Evolutionary conservation across 2,113 vertebrate species (phyloP), one percentile per base, ranked within the genome.

Genomic region (Chascanopsetta lugubris): DNA sequence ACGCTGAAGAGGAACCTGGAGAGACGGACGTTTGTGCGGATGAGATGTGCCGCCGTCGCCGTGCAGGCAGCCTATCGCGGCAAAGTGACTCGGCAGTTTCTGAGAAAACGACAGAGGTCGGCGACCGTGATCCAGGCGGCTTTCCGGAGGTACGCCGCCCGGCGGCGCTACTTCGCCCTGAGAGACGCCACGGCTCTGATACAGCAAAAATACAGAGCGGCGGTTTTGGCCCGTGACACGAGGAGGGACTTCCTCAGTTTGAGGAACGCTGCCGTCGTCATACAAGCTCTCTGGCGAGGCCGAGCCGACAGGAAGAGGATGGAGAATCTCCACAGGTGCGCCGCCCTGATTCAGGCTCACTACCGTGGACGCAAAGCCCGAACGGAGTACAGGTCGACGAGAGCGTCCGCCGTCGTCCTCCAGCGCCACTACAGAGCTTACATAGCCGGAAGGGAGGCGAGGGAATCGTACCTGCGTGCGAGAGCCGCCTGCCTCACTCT

Each of bases 241-340:
- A 82, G 47, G 9, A 47, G 18, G 36, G 75, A 89, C 1, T 96
- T 93, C 0, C 0, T 74, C 1, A 54, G 43, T 20, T 69, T 96
- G 1, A 77, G 55, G 29, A 47, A 17, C 0, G 86, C 92, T 0
- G 82, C 58, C 0, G 20, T 94, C 43, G 2, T 0, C 13, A 40
- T 96, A 32, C 97, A 98, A 79, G 92, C 95, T 0, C 3, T 74
- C 0, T 98, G 96, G 96, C 93, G 91, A 74, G 93, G 93, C 8
- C 88, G 55, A 82, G 40, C 43, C 0, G 85, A 81, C 22, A 92
- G 95, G 65, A 92, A 71, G 67, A 76, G 6, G 1, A 74, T 95
- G 1, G 58, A 76, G 32, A 85, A 29, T 64, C 63, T 73, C 9
- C 90, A 88, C 17, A 17, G 17, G 2, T 75, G 83, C 59, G 94